Conservation (phyloP, 2,888 invertebrate genomes). For the Neoaliturus tenellus region DNA sequence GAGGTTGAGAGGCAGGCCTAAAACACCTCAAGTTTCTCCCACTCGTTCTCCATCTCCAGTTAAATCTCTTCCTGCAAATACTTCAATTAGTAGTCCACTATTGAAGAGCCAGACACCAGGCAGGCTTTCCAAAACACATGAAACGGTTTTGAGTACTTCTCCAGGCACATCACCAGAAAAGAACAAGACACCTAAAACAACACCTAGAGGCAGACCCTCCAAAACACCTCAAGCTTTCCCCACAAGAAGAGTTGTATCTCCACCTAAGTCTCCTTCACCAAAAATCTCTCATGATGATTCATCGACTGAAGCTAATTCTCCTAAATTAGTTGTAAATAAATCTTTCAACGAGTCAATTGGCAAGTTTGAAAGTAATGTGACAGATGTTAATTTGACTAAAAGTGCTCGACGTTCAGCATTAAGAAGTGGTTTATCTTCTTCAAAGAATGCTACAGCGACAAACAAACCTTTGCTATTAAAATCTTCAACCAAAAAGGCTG, state of each 20-base stretch:
- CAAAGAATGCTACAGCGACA: not conserved
- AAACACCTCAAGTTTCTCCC: not conserved
- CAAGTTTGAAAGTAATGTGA: not conserved
- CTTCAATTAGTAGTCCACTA: not conserved
- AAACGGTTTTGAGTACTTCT: too few relatives aligned
- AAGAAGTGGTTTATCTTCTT: slow-evolving; percentile 3
- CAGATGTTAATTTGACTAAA: not conserved
- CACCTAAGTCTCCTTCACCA: not conserved
- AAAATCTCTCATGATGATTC: not conserved
- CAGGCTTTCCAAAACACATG: too few relatives aligned
- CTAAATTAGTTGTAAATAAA: not conserved
- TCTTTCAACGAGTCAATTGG: not conserved
- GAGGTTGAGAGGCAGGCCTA: not conserved
- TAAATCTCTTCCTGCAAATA: not conserved
- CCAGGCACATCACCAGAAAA: not conserved
- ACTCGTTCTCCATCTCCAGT: not conserved
- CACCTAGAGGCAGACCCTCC: not conserved
- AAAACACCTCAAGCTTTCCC: not conserved
- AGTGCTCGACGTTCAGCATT: slow-evolving; percentile 8
- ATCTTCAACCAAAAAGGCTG: not conserved
- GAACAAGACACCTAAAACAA: not conserved
- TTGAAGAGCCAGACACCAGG: not conserved
- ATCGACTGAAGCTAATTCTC: not conserved
- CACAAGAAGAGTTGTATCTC: not conserved
- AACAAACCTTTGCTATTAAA: not conserved